Evolutionary conservation across 1,140 invertebrate species (phyloP).

Genomic region (Kradibia gibbosae): DNA sequence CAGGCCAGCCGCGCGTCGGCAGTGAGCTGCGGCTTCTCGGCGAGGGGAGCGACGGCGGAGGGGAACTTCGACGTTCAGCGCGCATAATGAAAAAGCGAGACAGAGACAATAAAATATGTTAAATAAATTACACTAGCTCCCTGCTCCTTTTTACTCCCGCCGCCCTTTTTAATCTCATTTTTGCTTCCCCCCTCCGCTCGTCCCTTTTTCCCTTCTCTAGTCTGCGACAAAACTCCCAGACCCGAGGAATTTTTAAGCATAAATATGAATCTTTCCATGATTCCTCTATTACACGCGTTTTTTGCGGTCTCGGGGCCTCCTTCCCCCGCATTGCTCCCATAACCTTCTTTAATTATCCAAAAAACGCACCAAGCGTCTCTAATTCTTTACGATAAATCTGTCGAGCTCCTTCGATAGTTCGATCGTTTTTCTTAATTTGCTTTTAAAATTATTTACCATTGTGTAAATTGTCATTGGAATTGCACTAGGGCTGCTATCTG

Average conservation of each 20-base stretch:
- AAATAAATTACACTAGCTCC: slow-evolving; percentile 32
- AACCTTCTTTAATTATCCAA: background rate
- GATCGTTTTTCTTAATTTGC: background rate
- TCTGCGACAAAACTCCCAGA: background rate
- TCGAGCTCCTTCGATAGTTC: background rate
- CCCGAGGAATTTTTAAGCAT: background rate
- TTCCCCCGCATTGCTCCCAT: background rate
- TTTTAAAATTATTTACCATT: background rate
- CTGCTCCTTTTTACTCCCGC: background rate
- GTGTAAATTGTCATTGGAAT: too few relatives aligned
- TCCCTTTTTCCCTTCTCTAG: background rate
- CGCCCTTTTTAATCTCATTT: background rate
- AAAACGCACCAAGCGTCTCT: background rate
- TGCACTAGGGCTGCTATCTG: too few relatives aligned
- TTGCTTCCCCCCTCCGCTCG: background rate
- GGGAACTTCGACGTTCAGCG: slow-evolving; percentile 5
- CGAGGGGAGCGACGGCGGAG: slow-evolving; percentile 31
- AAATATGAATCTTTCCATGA: background rate
- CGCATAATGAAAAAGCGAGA: slow-evolving; percentile 42
- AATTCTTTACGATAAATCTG: background rate
- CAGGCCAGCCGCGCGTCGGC: too few relatives aligned
- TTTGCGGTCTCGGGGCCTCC: background rate
- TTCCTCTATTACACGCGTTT: background rate
- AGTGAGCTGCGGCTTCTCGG: too few relatives aligned
- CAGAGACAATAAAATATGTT: slow-evolving; percentile 41